Conservation (phyloP, 92 coral and sea anemone species). For the Desmophyllum pertusum region DNA sequence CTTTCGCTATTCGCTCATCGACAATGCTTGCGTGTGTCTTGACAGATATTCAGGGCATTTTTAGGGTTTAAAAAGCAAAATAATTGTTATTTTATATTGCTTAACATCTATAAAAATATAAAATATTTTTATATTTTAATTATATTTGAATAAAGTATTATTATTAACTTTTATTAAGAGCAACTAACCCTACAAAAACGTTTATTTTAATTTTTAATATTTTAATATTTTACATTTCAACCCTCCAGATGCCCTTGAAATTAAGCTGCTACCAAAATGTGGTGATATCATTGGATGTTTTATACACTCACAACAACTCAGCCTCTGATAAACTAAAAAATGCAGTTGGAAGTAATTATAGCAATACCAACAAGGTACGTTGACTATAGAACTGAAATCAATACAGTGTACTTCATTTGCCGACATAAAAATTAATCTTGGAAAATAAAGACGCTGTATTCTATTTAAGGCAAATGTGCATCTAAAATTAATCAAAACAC, state of each 20-base stretch:
- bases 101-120: too few species aligned
- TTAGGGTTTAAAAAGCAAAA: too few species aligned
- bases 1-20: too few species aligned
- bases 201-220: background rate
- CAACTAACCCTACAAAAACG: too few species aligned
- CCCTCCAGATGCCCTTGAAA: constrained; percentile 8
- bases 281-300: constrained; percentile 12
- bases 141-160: too few species aligned
- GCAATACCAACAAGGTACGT: constrained; percentile 8
- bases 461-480: background rate
- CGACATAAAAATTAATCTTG: background rate
- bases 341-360: background rate
- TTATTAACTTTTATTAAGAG: too few species aligned
- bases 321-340: background rate
- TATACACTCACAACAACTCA: background rate
- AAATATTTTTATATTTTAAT: too few species aligned
- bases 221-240: background rate
- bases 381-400: background rate
- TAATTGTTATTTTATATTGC: too few species aligned
- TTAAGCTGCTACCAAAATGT: constrained; percentile 8
- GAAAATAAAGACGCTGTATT: background rate
- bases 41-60: too few species aligned
- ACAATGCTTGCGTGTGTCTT: too few species aligned
- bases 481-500: background rate
- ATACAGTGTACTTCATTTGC: background rate